Base-by-base conservation (phyloP, 2,888 invertebrate genomes). In the Aromia moschata region DNA sequence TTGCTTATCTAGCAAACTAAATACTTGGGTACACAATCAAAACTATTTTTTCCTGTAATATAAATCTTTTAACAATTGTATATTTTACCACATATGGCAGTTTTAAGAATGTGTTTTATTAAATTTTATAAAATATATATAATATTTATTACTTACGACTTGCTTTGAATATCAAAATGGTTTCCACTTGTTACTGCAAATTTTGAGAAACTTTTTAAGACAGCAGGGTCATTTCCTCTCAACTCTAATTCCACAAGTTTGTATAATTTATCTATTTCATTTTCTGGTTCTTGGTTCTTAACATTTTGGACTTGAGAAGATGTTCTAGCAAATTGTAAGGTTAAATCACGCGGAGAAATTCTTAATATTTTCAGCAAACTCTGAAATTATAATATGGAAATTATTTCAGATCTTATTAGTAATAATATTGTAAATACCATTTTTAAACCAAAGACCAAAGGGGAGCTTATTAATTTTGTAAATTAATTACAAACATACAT, bases 191-290 rank as follows among this genome's bases (percentile, higher is more conserved):
- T 88, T 2, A 86, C 84, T 16, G 93, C 88, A 82, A 96, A 98
- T 84, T 87, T 88, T 10, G 90, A 87, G 77, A 95, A 98, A 82
- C 96, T 97, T 62, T 89, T 87, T 15, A 98, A 80, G 0, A 98
- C 95, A 0, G 91, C 92, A 1, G 88, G 88, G 78, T 98, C 97
- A 74, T 95, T 89, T 11, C 94, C 92, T 75, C 90, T 86, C 70
- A 96, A 85, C 83, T 98, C 96, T 58, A 98, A 77, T 78, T 93
- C 92, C 5, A 98, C 82, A 70, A 86, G 86, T 80, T 90, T 92
- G 74, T 88, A 96, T 33, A 98, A 83, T 79, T 90, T 92, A 74
- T 94, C 94, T 4, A 83, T 76, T 76, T 87, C 85, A 15, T 7
- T 30, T 47, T 59, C 59, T 10, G 45, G 18, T 36, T 15, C 14